These are phyloP conservation scores for Eubucco bourcierii DNA, from an alignment of 2,113 vertebrate genomes.

Conservation along the genomic window DNA sequence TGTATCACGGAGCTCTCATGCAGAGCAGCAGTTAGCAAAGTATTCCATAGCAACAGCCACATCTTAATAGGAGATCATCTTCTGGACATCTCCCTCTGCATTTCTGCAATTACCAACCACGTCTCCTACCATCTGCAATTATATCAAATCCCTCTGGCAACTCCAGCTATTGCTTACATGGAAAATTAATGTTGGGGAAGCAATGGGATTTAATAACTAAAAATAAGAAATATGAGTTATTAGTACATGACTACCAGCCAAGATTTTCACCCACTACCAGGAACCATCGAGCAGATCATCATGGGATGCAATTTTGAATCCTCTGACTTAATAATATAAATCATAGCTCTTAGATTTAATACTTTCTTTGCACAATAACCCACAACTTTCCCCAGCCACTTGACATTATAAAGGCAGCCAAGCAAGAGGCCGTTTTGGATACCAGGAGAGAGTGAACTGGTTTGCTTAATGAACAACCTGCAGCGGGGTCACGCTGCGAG, in stretches of 20 bases:
- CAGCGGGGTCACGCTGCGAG: neutral
- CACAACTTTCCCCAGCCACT: slow-evolving; percentile 18
- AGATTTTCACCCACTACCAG: slow-evolving; percentile 34
- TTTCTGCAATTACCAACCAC: slow-evolving; percentile 53
- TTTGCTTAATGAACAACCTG: neutral
- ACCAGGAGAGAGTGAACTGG: neutral
- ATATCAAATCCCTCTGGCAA: slow-evolving; percentile 48
- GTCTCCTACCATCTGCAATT: slow-evolving; percentile 47
- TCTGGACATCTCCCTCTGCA: slow-evolving; percentile 58
- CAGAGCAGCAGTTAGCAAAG: slow-evolving; percentile 27
- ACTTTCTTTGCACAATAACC: slow-evolving; percentile 5
- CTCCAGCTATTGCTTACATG: slow-evolving; percentile 49
- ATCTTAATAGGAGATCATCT: slow-evolving; percentile 56
- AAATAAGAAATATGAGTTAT: slow-evolving; percentile 45
- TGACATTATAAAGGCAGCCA: slow-evolving; percentile 25
- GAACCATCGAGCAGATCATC: slow-evolving; percentile 2
- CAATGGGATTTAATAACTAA: slow-evolving; percentile 49
- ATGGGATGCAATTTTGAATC: slow-evolving; percentile 33
- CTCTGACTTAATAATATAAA: slow-evolving; percentile 28
- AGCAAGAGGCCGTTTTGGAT: neutral
- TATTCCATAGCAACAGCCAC: slow-evolving; percentile 50
- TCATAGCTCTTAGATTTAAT: neutral
- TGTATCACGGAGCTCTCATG: slow-evolving; percentile 8
- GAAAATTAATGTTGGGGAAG: slow-evolving; percentile 60
- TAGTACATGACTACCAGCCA: neutral